Percentiles rank a stretch among this genome's conserved stretches.
Evolutionary conservation across 2,797 vertebrate species (phyloP).

Genomic region (Chelidonichthys spinosus): DNA sequence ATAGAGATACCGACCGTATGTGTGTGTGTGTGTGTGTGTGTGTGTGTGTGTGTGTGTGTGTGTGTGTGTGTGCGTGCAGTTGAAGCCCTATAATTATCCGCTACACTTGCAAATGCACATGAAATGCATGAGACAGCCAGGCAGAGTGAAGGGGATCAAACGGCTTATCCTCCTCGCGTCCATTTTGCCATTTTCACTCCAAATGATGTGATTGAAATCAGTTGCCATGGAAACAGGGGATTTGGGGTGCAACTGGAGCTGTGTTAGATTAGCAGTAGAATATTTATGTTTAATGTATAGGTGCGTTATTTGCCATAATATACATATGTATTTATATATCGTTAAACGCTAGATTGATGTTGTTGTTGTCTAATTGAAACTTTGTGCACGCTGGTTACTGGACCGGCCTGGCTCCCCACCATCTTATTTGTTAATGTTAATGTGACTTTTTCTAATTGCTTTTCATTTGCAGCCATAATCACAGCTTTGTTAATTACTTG

Average conservation of each 20-base stretch:
- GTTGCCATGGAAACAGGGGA: slow-evolving; percentile 68
- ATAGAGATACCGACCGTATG: slow-evolving; percentile 37
- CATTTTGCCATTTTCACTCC: slow-evolving; percentile 52
- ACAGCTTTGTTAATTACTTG: slow-evolving; percentile 86
- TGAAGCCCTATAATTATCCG: slow-evolving; percentile 19
- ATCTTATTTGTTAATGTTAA: slow-evolving; percentile 78
- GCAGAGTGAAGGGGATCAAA: slow-evolving; percentile 59
- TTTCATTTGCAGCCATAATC: slow-evolving; percentile 84
- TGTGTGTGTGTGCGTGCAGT: too few relatives aligned
- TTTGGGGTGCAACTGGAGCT: slow-evolving; percentile 33
- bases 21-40: slow-evolving; percentile 1
- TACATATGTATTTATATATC: neutral
- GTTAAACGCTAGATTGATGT: slow-evolving; percentile 35
- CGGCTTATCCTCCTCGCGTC: slow-evolving; percentile 47
- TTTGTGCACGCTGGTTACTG: slow-evolving; percentile 34
- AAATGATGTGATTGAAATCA: slow-evolving; percentile 67
- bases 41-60: neutral
- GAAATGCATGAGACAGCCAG: slow-evolving; percentile 41
- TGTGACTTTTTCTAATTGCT: slow-evolving; percentile 82
- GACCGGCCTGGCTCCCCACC: slow-evolving; percentile 58
- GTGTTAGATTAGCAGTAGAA: slow-evolving; percentile 24
- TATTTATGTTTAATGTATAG: neutral
- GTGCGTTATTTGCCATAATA: neutral
- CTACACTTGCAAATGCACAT: slow-evolving; percentile 29
- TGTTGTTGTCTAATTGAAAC: slow-evolving; percentile 55